phyloP scores from a whole-genome alignment of 2,797 vertebrate genomes.

The Ibycter americanus region DNA sequence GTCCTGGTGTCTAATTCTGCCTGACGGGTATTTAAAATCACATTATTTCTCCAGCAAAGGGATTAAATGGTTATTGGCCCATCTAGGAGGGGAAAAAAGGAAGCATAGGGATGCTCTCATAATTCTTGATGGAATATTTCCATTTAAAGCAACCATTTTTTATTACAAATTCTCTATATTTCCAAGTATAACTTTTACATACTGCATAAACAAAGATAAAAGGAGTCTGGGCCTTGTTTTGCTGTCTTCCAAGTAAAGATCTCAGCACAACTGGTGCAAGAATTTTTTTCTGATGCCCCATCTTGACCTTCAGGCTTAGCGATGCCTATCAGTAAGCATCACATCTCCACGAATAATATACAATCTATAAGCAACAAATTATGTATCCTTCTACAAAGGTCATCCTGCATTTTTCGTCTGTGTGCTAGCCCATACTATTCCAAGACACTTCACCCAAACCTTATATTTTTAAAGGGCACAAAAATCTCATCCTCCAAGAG shows the following conservation, averaged over 20 bases:
- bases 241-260: background rate
- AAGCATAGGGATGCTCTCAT: background rate
- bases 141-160: background rate
- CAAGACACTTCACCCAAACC: background rate
- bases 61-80: background rate
- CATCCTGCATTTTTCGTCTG: background rate
- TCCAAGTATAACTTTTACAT: background rate
- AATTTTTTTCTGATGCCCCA: background rate
- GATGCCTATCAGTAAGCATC: background rate
- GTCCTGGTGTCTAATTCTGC: background rate
- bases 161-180: background rate
- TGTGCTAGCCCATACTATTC: background rate
- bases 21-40: background rate
- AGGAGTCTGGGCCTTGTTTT: background rate
- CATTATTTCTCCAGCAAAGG: background rate
- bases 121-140: background rate
- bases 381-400: background rate
- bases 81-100: background rate
- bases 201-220: background rate
- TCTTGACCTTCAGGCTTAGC: background rate
- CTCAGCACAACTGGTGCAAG: background rate
- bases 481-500: background rate
- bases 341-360: background rate
- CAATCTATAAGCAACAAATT: background rate
- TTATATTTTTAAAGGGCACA: background rate